Percentiles rank a stretch among this genome's conserved stretches.
These are phyloP conservation scores for Acipenser transmontanus DNA, from an alignment of 2,797 vertebrate genomes.

Conservation along the genomic window DNA sequence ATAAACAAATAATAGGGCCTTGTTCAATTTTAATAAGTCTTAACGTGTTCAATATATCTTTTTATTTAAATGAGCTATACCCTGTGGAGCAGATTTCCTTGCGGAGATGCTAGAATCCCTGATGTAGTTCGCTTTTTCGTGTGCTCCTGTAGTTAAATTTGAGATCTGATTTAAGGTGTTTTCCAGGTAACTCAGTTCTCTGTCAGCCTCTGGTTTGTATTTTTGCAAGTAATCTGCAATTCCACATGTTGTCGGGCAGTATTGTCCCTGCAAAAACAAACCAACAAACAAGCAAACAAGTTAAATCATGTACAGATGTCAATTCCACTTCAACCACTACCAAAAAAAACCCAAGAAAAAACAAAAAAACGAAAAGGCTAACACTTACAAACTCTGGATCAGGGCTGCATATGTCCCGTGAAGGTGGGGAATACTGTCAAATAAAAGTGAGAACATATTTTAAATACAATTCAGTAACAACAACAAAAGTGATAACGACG, in stretches of 20 bases:
- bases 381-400: no score
- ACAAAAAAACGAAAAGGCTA: neutral
- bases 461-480: no score
- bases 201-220: conserved; percentile 45
- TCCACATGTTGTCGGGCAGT: conserved; percentile 91
- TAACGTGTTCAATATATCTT: no score
- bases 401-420: no score
- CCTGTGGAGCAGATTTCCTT: conserved; percentile 41
- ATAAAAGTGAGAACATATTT: no score
- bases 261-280: conserved; percentile 68
- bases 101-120: conserved; percentile 39
- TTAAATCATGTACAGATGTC: no score
- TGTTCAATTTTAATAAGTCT: no score
- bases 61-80: conserved; percentile 28
- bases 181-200: conserved; percentile 55
- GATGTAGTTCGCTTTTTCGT: conserved; percentile 46
- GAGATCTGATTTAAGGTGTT: conserved; percentile 44
- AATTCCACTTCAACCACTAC: no score
- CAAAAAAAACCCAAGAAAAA: neutral
- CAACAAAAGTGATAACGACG: no score
- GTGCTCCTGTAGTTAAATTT: conserved; percentile 61
- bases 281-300: no score
- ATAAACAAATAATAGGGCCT: no score
- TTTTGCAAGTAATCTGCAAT: conserved; percentile 69
- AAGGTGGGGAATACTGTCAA: no score